These are phyloP conservation scores for Lucilia cuprina DNA, from an alignment of 1,140 invertebrate species.

Conservation along the genomic window DNA sequence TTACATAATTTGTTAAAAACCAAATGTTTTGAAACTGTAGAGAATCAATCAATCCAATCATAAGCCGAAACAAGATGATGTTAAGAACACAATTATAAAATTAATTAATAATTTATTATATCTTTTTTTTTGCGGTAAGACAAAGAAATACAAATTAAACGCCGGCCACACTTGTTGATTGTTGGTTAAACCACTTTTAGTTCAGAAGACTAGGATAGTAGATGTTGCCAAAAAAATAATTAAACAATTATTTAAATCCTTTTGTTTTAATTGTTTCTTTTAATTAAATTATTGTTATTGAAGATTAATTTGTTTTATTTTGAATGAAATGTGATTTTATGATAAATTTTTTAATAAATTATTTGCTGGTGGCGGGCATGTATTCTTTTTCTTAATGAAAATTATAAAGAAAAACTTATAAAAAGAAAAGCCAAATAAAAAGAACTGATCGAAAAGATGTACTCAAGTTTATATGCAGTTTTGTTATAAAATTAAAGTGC, in stretches of 20 bases:
- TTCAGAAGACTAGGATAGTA: neutral
- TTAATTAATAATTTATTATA: conserved; percentile 36
- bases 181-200: neutral
- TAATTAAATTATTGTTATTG: neutral
- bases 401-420: neutral
- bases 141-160: conserved; percentile 20
- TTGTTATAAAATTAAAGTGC: neutral
- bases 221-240: neutral
- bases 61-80: conserved; percentile 32
- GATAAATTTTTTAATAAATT: neutral
- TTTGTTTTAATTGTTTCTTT: neutral
- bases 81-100: conserved; percentile 59
- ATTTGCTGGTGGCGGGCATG: neutral
- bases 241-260: neutral
- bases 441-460: too few species aligned
- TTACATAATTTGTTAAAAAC: conserved; percentile 56
- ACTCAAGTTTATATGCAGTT: too few species aligned
- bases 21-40: conserved; percentile 29
- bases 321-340: neutral
- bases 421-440: too few species aligned
- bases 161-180: neutral
- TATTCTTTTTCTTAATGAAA: neutral
- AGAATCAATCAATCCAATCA: conserved; percentile 31
- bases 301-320: neutral
- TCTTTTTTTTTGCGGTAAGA: neutral